A percentile compares a stretch with the other conserved stretches of the same genome.
Evolutionary conservation across 2,113 vertebrate species (phyloP).

Genomic region (Ondatra zibethicus): DNA sequence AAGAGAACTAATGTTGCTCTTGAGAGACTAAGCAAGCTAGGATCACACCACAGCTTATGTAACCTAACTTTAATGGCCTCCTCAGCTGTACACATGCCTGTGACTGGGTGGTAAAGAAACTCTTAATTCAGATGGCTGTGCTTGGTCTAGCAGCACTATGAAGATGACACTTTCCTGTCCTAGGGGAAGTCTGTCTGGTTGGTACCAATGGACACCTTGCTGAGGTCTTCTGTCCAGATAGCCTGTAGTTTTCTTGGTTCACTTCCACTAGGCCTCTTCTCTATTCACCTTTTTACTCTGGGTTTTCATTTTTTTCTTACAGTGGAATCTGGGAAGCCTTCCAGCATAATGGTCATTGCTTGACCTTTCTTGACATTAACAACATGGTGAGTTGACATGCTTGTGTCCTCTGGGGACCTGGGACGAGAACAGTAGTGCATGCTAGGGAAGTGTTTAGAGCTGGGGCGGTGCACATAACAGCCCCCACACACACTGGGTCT

Average conservation of each 20-base stretch:
- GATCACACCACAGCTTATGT: background rate
- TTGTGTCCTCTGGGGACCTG: background rate
- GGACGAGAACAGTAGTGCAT: background rate
- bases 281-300: background rate
- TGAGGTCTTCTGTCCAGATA: background rate
- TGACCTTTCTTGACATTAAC: background rate
- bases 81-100: no score
- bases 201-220: background rate
- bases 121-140: background rate
- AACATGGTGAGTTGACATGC: background rate
- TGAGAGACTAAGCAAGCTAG: background rate
- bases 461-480: background rate
- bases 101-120: background rate
- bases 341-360: background rate
- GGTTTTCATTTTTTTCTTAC: background rate
- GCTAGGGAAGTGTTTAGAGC: background rate
- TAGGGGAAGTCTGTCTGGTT: background rate
- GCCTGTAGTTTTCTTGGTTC: background rate
- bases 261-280: no score
- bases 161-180: no score
- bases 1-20: background rate
- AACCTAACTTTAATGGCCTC: background rate
- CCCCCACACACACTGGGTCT: background rate
- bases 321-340: background rate
- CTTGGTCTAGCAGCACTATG: background rate